A percentile compares a stretch with the other conserved stretches of the same genome.
phyloP scores from a whole-genome alignment of 1,140 invertebrate species.

The Tyrophagus putrescentiae region DNA sequence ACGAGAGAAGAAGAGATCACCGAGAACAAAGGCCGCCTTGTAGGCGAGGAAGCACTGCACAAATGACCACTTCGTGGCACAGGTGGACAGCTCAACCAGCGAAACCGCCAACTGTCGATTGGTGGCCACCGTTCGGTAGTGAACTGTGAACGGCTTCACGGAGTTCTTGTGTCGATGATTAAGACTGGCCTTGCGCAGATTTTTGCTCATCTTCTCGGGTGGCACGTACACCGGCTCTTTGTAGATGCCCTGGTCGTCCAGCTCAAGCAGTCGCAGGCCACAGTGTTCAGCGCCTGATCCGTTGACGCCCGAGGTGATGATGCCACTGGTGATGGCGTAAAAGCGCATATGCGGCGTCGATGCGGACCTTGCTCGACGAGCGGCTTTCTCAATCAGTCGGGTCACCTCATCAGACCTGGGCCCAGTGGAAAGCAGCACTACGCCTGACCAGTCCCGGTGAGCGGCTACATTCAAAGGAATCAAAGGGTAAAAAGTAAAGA shows the following conservation, averaged over 20 bases:
- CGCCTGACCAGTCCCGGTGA: slow-evolving; percentile 19
- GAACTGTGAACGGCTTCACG: neutral
- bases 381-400: neutral
- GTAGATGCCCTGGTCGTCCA: slow-evolving; percentile 24
- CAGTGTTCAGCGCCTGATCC: slow-evolving; percentile 3
- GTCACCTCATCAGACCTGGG: neutral
- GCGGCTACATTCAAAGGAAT: neutral
- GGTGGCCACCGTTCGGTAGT: slow-evolving; percentile 1
- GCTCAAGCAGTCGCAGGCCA: slow-evolving; percentile 22
- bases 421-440: slow-evolving; percentile 16
- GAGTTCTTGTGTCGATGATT: neutral
- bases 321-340: slow-evolving; percentile 1
- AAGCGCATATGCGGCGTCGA: neutral
- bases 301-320: neutral
- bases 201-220: slow-evolving; percentile 9
- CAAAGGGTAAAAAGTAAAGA: neutral
- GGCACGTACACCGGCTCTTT: slow-evolving; percentile 22
- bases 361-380: slow-evolving; percentile 4
- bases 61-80: slow-evolving; percentile 19
- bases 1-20: slow-evolving; percentile 15
- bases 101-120: slow-evolving; percentile 16
- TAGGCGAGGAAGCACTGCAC: slow-evolving; percentile 21
- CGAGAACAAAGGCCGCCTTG: slow-evolving; percentile 22
- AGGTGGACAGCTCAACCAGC: slow-evolving; percentile 17
- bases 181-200: neutral